These are phyloP conservation scores for Platichthys stellatus DNA, from an alignment of 2,113 vertebrate species.

Conservation along the genomic window DNA sequence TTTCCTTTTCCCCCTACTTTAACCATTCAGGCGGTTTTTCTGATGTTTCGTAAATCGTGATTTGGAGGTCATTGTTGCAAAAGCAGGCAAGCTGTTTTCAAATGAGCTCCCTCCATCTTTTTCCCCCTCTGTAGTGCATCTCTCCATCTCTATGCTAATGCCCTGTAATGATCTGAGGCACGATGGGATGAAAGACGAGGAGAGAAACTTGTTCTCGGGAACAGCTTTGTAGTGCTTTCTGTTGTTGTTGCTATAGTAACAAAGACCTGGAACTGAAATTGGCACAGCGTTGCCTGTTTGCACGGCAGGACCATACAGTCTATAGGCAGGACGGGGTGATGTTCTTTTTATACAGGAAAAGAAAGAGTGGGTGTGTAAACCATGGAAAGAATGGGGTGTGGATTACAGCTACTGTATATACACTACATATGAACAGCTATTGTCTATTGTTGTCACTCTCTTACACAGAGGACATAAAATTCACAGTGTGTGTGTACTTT, in stretches of 20 bases:
- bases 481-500: not conserved
- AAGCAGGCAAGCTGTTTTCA: constrained; percentile 61
- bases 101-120: constrained; percentile 44
- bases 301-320: constrained; percentile 39
- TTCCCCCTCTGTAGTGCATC: constrained; percentile 52
- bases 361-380: constrained; percentile 25
- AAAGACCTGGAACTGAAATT: constrained; percentile 60
- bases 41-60: constrained; percentile 48
- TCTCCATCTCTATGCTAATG: constrained; percentile 75
- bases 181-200: constrained; percentile 70
- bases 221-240: constrained; percentile 72
- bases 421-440: not conserved
- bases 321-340: constrained; percentile 26
- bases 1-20: constrained; percentile 17
- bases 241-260: constrained; percentile 82
- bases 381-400: constrained; percentile 1
- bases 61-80: constrained; percentile 60
- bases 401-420: constrained; percentile 5
- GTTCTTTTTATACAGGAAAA: constrained; percentile 33
- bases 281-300: constrained; percentile 66
- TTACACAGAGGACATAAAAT: not conserved
- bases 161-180: constrained; percentile 77
- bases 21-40: constrained; percentile 50
- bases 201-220: constrained; percentile 61
- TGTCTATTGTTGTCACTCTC: not conserved